Percentiles rank a stretch among this genome's conserved stretches.
Conservation (phyloP, 1,140 invertebrate genomes). For the Ceratosolen solmsi region DNA sequence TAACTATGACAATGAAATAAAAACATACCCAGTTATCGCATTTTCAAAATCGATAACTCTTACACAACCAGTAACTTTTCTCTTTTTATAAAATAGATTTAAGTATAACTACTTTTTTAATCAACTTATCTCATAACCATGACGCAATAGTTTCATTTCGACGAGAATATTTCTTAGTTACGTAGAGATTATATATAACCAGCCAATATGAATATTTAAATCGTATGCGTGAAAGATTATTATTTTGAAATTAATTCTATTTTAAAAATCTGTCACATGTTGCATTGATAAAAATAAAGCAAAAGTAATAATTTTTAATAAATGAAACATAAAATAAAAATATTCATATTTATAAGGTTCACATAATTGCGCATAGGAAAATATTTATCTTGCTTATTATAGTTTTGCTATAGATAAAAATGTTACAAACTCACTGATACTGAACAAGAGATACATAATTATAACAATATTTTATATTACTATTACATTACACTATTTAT, state of each 20-base stretch:
- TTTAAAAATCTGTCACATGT: background rate
- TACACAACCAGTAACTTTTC: constrained; percentile 18
- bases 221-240: background rate
- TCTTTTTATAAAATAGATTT: constrained; percentile 12
- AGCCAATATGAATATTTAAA: constrained; percentile 22
- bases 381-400: constrained; percentile 23
- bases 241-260: background rate
- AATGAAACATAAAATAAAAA: too few relatives aligned
- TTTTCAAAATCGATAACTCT: constrained; percentile 20
- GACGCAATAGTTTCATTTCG: background rate
- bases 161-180: constrained; percentile 31
- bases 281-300: background rate
- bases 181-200: background rate
- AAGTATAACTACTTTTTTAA: constrained; percentile 28
- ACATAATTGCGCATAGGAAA: constrained; percentile 29
- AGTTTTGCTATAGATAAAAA: constrained; percentile 1
- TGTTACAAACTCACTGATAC: constrained; percentile 34
- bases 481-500: background rate
- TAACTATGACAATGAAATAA: constrained; percentile 24
- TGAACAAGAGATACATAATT: constrained; percentile 23
- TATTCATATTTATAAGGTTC: constrained; percentile 1
- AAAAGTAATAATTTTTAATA: too few relatives aligned
- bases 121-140: constrained; percentile 30
- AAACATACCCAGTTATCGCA: background rate
- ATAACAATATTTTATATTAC: background rate